phyloP scores from a whole-genome alignment of 2,113 vertebrate species.

The Nycticryphes semicollaris region DNA sequence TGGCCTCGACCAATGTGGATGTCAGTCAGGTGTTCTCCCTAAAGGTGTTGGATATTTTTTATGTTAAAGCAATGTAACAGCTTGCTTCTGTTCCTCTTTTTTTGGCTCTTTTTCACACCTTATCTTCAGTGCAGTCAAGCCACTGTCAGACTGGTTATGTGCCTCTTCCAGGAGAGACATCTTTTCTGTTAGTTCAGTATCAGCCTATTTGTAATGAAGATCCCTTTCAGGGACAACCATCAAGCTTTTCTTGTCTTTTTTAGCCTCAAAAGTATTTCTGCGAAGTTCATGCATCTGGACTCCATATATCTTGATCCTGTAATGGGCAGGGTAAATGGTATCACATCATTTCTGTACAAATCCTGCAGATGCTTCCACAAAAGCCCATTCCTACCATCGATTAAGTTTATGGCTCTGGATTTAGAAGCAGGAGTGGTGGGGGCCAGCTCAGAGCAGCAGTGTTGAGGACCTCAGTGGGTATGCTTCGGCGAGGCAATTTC shows the following conservation, averaged over 20 bases:
- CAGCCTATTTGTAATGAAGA: neutral
- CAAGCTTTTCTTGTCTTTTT: neutral
- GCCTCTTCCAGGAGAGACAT: neutral
- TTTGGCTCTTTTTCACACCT: neutral
- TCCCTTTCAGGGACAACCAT: neutral
- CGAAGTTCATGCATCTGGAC: neutral
- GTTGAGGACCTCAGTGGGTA: fast-evolving
- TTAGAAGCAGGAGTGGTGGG: neutral
- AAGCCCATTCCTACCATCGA: neutral
- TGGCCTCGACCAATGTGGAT: no score
- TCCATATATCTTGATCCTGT: neutral
- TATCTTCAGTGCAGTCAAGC: neutral
- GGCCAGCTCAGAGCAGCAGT: neutral
- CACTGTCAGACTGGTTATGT: neutral
- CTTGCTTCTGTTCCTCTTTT: neutral
- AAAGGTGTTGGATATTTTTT: fast-evolving
- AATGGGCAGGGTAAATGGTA: neutral
- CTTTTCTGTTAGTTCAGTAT: neutral
- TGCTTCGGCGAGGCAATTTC: neutral
- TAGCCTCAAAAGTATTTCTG: neutral
- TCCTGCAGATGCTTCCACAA: neutral
- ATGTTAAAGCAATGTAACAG: neutral
- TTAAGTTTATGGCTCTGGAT: neutral
- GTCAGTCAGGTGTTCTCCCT: neutral
- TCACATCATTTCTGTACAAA: neutral